Conservation (phyloP, 1,140 invertebrate genomes). For the Forficula auricularia region DNA sequence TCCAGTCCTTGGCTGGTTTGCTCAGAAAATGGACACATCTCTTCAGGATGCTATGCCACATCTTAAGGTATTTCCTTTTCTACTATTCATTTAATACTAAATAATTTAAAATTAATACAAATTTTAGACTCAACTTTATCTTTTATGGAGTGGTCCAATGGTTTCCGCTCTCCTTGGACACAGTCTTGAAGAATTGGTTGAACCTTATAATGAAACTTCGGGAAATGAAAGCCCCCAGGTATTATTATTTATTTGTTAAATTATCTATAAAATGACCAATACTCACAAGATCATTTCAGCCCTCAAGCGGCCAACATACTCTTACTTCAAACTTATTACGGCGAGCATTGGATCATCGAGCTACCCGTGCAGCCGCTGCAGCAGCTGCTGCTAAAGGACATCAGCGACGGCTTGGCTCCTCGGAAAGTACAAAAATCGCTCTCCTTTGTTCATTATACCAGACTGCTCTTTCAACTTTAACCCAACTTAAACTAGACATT, state of each 20-base stretch:
- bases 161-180: conserved; percentile 30
- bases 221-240: conserved; percentile 4
- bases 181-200: conserved; percentile 23
- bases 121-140: conserved; percentile 46
- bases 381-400: conserved; percentile 28
- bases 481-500: conserved; percentile 84
- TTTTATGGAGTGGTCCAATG: conserved; percentile 64
- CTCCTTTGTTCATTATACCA: conserved; percentile 82
- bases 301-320: no score
- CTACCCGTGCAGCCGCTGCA: conserved; percentile 8
- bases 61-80: conserved; percentile 34
- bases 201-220: conserved; percentile 24
- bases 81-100: background rate
- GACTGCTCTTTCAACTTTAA: conserved; percentile 71
- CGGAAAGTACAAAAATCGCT: conserved; percentile 61
- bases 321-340: background rate
- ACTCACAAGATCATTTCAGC: no score
- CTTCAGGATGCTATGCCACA: conserved; percentile 64
- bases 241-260: no score
- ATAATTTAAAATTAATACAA: no score
- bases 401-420: conserved; percentile 55
- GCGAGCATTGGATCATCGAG: conserved; percentile 9
- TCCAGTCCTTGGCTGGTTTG: conserved; percentile 93
- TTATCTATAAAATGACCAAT: no score
- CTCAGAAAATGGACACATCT: conserved; percentile 63